Base-by-base conservation (phyloP, 2,113 vertebrate species). In the Myanophis thanlyinensis region DNA sequence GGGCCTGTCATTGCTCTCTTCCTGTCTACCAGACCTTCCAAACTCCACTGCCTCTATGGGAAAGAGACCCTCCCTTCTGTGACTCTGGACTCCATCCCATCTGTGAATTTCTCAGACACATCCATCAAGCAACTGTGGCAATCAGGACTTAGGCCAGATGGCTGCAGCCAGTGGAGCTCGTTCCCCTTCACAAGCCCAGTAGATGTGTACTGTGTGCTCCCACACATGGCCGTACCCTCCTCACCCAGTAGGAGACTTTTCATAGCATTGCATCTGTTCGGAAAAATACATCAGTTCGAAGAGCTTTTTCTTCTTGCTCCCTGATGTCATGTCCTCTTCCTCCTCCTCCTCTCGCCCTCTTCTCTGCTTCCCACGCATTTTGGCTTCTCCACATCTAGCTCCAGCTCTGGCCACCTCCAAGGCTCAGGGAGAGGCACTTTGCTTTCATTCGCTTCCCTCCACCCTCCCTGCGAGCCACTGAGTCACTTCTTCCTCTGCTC, bases 231-330 rank as follows among this genome's bases (percentile, higher is more conserved):
- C 20, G n/a, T 35, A 80, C 5, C n/a, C 6, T 40, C n/a, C 67
- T 40, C n/a, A 20, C 15, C 67, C 51, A 25, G 12, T 7, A 22
- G 44, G 85, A 18, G 51, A 56, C 40, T 59, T 47, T 15, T 30
- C 2, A 40, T 6, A 30, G 27, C 35, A 52, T 30, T 11, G 1
- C 53, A 20, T n/a, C 40, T 0, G 0, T 86, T 62, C 56, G 0
- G 47, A 59, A 46, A 92, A 40, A 2, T 22, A 91, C 53, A 89
- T 11, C 25, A 59, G 10, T n/a, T 40, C 18, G 25, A 27, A 54
- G 59, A 51, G 53, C 22, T 12, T 46, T 51, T 67, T 44, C 9
- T 7, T 87, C 30, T 40, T n/a, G n/a, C 11, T n/a, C 73, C 49
- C 47, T 54, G 48, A 48, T 30, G 51, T 84, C 92, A 73, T 40